Percentiles rank a stretch among this genome's conserved stretches.
phyloP scores from a whole-genome alignment of 2,797 vertebrate species.

The Iguana delicatissima region DNA sequence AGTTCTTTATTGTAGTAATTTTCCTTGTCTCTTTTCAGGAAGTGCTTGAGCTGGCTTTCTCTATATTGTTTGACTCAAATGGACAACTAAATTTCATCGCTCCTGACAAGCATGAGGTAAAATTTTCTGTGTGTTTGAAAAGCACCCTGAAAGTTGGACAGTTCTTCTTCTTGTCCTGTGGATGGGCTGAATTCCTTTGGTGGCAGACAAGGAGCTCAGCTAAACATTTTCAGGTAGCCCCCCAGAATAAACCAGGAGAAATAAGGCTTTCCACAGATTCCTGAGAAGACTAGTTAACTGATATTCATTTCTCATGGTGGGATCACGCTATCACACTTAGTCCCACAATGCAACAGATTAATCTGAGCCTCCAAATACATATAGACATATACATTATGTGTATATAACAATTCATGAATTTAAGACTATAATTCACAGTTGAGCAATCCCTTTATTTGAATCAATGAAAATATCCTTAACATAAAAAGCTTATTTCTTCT shows the following conservation, averaged over 20 bases:
- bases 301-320: background rate
- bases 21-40: slow-evolving; percentile 82
- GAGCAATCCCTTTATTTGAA: no score
- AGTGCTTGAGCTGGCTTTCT: slow-evolving; percentile 97
- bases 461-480: no score
- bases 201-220: background rate
- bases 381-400: no score
- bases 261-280: background rate
- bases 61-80: slow-evolving; percentile 96
- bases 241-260: background rate
- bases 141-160: background rate
- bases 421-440: no score
- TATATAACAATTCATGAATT: no score
- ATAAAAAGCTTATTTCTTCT: no score
- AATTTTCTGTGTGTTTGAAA: slow-evolving; percentile 28
- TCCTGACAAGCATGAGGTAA: slow-evolving; percentile 98
- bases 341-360: background rate
- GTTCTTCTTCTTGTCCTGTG: background rate
- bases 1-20: background rate
- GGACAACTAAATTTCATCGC: slow-evolving; percentile 99
- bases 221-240: background rate
- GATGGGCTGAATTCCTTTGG: background rate
- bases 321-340: background rate
- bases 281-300: background rate
- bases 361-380: background rate